Conservation (phyloP, 2,888 invertebrate species). For the Metacarcinus magister region DNA sequence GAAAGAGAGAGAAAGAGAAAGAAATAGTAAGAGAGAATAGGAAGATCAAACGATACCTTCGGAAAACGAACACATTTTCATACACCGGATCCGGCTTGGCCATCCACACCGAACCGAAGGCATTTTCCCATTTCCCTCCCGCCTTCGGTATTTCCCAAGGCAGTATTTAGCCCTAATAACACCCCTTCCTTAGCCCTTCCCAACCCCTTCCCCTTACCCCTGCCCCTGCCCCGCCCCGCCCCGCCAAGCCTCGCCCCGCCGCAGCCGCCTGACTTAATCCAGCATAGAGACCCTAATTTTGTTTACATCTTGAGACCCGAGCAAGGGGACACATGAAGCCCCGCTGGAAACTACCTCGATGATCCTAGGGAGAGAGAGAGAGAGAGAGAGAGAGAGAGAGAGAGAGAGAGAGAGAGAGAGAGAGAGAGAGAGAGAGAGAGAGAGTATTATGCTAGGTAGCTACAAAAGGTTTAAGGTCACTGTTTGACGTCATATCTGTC, state of each 20-base stretch:
- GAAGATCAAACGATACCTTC: background rate
- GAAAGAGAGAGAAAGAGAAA: background rate
- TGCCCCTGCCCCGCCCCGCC: background rate
- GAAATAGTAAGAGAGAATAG: background rate
- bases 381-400: slow-evolving; percentile 26
- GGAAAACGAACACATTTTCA: background rate
- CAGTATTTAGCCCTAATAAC: slow-evolving; percentile 41
- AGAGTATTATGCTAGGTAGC: too few species aligned
- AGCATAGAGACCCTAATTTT: background rate
- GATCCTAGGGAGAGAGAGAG: slow-evolving; percentile 2
- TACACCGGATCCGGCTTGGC: background rate
- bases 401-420: slow-evolving; percentile 3
- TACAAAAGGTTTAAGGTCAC: too few species aligned
- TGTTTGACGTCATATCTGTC: too few species aligned
- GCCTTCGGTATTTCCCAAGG: background rate
- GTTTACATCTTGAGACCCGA: slow-evolving; percentile 36
- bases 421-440: background rate
- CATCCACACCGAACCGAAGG: background rate
- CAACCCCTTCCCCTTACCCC: background rate
- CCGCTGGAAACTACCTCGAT: background rate
- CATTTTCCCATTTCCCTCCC: background rate
- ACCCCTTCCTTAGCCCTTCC: background rate
- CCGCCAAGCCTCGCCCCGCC: too few species aligned
- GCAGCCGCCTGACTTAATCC: background rate
- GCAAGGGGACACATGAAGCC: background rate